These are phyloP conservation scores for Rhodophaea formosa DNA, from an alignment of 2,888 invertebrate genomes.

Conservation along the genomic window DNA sequence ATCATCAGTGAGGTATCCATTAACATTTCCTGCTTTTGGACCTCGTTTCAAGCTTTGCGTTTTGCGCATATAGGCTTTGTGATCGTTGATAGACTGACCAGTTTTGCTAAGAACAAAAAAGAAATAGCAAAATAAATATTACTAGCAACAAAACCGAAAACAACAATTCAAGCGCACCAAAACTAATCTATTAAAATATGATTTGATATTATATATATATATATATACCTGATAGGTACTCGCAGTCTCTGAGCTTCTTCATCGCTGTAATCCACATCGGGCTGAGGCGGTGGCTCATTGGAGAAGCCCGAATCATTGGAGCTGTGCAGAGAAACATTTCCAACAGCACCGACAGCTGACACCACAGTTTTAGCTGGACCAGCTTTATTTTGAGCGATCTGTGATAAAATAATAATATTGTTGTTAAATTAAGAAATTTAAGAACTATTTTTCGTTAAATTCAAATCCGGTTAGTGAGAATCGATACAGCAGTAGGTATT, in stretches of 20 bases:
- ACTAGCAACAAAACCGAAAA: constrained; percentile 38
- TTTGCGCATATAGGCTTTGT: constrained; percentile 70
- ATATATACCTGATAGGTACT: constrained; percentile 82
- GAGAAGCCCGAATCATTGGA: constrained; percentile 96
- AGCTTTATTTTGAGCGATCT: constrained; percentile 71
- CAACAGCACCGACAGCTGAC: constrained; percentile 78
- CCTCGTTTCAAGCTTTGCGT: constrained; percentile 74
- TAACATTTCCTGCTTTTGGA: constrained; percentile 56
- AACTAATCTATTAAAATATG: constrained; percentile 13
- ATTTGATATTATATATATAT: not conserved
- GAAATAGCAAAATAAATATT: constrained; percentile 33
- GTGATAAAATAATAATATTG: constrained; percentile 20
- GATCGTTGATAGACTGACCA: constrained; percentile 58
- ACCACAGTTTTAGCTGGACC: constrained; percentile 73
- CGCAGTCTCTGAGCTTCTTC: constrained; percentile 87
- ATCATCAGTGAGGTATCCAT: constrained; percentile 79
- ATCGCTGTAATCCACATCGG: constrained; percentile 94
- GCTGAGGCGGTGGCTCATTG: constrained; percentile 93
- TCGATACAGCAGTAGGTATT: not conserved
- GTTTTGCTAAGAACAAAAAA: constrained; percentile 70
- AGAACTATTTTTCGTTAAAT: too few species aligned
- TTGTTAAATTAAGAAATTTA: too few species aligned
- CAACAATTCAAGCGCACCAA: constrained; percentile 35
- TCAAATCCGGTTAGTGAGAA: too few species aligned
- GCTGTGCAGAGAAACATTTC: constrained; percentile 91